phyloP scores from a whole-genome alignment of 2,888 invertebrate genomes.

The Tipula helvola region DNA sequence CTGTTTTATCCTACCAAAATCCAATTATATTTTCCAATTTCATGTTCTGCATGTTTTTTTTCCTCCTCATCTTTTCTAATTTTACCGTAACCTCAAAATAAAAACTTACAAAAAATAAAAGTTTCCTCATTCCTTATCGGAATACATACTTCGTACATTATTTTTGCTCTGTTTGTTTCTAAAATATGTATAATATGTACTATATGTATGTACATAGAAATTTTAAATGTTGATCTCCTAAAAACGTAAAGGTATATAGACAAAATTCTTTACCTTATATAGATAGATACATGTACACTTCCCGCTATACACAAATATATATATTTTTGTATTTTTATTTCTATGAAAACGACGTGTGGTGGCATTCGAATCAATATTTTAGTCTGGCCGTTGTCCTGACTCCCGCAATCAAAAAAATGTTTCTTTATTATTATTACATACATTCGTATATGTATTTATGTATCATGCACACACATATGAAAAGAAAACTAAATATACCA shows the following conservation, averaged over 20 bases:
- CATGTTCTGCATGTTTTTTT: neutral
- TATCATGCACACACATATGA: neutral
- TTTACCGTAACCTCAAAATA: neutral
- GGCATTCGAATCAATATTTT: constrained; percentile 14
- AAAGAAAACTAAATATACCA: neutral
- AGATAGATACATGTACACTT: neutral
- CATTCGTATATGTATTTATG: neutral
- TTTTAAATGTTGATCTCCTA: neutral
- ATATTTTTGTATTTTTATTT: neutral
- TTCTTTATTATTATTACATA: neutral
- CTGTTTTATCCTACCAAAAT: neutral
- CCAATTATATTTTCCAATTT: constrained; percentile 8
- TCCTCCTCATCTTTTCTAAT: neutral
- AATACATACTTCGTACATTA: neutral
- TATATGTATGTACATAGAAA: neutral
- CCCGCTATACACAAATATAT: neutral
- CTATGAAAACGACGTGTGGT: constrained; percentile 6
- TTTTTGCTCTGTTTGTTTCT: neutral
- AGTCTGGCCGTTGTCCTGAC: constrained; percentile 16
- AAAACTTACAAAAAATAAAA: neutral
- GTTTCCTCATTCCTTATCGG: neutral
- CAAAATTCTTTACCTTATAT: neutral
- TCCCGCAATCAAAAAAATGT: constrained; percentile 4
- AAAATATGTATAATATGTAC: neutral
- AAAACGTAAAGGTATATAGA: neutral